Base-by-base conservation (phyloP, 1,140 invertebrate species). In the Olivierus martensii region DNA sequence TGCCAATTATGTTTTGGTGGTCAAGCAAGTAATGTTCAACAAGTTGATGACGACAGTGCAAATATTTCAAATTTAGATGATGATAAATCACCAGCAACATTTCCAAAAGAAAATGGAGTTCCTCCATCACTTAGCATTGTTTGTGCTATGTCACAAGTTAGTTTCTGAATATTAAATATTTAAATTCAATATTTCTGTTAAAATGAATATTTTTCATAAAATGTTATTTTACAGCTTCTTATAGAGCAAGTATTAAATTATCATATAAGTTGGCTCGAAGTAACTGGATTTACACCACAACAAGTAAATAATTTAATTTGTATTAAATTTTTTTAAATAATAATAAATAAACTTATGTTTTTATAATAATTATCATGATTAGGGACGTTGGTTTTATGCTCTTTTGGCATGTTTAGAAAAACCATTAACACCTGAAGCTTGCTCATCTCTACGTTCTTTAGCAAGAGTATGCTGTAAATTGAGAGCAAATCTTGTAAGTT, bases 381-480 rank as follows among this genome's bases (percentile, higher is more conserved):
- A 74, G 65, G 78, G 77, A 14, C 66, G 66, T 38, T 80, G 78
- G 78, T 69, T 80, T 21, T 80, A 77, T 61, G 70, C 75, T 0
- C 58, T 80, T 19, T 53, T 80, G 5, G 68, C 66, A 3, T 67
- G 69, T 52, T 56, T 79, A n/a, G 75, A 79, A 61, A 68, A 77
- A 54, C 78, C 78, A 3, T 60, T 80, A 5, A 71, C 71, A 54
- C 77, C 78, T 10, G 76, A 78, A 51, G 69, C 69, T 2, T 78
- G 75, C 61, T 71, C 73, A 0, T 68, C 70, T 36, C 61, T 80
- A 3, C 66, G 78, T 46, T 66, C 64, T 15, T 61, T 79, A 42
- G 75, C 76, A 3, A 70, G 73, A 55, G 58, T 60, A 2, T 78
- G 77, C 61, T 73, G 73, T 1, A 60, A 65, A 41, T 67, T 76